Conservation (phyloP, 2,113 vertebrate genomes). For the Ceyx melanurus region DNA sequence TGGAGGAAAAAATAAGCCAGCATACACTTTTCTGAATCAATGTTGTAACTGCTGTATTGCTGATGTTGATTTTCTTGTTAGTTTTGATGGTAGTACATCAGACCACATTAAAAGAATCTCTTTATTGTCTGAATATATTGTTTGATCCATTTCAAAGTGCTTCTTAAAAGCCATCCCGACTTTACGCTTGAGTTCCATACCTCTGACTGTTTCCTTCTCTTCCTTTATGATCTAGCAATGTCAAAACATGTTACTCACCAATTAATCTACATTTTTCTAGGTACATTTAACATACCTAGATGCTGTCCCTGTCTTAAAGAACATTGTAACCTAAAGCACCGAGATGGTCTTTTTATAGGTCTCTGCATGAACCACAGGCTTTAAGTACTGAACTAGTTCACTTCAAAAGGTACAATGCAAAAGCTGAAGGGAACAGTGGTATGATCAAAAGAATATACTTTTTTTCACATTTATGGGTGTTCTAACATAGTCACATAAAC, state of each 20-base stretch:
- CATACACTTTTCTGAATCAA: not conserved
- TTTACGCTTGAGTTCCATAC: not conserved
- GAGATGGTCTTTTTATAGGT: not conserved
- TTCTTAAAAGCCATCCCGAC: not conserved
- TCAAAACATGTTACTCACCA: not conserved
- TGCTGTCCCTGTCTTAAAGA: not conserved
- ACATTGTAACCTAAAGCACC: not conserved
- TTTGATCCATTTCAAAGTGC: not conserved
- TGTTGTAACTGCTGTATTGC: not conserved
- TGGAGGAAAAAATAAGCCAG: constrained; percentile 17
- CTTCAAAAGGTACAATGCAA: not conserved
- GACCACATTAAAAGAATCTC: not conserved
- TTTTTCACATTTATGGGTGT: not conserved
- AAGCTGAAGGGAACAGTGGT: not conserved
- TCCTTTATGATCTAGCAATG: not conserved
- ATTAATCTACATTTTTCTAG: not conserved
- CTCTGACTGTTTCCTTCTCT: not conserved
- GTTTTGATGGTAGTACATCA: not conserved
- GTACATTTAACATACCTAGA: not conserved
- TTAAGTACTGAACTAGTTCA: not conserved
- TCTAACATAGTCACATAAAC: not conserved
- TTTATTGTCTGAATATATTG: not conserved
- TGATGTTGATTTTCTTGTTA: not conserved
- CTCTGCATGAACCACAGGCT: not conserved
- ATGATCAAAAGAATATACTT: not conserved